These are phyloP conservation scores for Hylaeus anthracinus DNA, from an alignment of 1,140 invertebrate species.

Conservation along the genomic window DNA sequence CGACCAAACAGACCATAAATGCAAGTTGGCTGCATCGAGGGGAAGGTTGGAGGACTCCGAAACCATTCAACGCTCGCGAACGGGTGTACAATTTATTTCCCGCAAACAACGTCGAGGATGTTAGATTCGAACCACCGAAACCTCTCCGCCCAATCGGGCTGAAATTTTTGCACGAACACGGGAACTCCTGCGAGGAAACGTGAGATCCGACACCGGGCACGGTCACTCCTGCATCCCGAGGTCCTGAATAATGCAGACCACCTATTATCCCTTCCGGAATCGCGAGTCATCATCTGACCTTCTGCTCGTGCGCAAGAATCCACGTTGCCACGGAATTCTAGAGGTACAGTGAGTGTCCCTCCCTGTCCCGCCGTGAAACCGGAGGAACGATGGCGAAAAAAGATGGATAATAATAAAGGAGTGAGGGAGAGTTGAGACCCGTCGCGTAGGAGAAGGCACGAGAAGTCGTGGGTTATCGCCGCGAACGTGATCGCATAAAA, in stretches of 20 bases:
- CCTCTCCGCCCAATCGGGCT: neutral
- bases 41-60: too few species aligned
- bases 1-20: too few species aligned
- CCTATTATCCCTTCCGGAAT: conserved; percentile 62
- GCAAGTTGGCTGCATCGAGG: too few species aligned
- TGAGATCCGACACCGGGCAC: conserved; percentile 24
- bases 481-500: conserved; percentile 64
- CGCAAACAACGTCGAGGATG: too few species aligned
- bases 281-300: conserved; percentile 55
- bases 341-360: conserved; percentile 24
- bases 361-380: conserved; percentile 25
- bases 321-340: conserved; percentile 44
- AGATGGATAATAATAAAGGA: conserved; percentile 34
- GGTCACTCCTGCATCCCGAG: conserved; percentile 34
- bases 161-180: conserved; percentile 5
- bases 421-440: neutral
- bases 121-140: neutral
- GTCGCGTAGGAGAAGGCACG: conserved; percentile 43
- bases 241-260: conserved; percentile 64
- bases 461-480: conserved; percentile 62
- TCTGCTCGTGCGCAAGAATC: conserved; percentile 35
- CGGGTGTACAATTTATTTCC: neutral
- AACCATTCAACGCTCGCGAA: neutral
- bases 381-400: conserved; percentile 25
- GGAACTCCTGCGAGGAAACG: conserved; percentile 8